Evolutionary conservation across 53 echinoderm and acorn worm genomes (phyloP).

Genomic region (Pentamera pediparva): DNA sequence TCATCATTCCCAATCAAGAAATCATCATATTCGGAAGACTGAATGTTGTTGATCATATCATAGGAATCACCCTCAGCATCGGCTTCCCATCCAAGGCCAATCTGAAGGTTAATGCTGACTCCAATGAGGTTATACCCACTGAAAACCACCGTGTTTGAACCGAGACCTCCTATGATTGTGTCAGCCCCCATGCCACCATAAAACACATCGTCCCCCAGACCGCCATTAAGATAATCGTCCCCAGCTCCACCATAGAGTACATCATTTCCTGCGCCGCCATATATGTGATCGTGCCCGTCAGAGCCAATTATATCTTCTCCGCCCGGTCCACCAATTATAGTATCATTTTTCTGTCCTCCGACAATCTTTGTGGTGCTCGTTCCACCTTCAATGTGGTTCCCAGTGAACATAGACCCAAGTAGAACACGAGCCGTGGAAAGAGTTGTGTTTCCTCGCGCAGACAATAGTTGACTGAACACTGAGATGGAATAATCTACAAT

Average conservation of each 20-base stretch:
- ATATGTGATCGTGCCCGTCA: conserved; percentile 14
- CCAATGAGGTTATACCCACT: background rate
- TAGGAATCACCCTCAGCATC: conserved; percentile 29
- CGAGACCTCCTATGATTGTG: conserved; percentile 1
- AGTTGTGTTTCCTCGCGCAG: conserved; percentile 8
- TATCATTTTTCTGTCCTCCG: conserved; percentile 5
- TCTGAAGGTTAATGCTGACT: conserved; percentile 3
- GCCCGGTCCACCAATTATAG: conserved; percentile 21
- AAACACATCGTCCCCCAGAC: conserved; percentile 11
- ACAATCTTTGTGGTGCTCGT: conserved; percentile 18
- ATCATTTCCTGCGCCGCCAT: conserved; percentile 23
- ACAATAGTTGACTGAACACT: conserved; percentile 12
- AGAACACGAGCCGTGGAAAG: conserved; percentile 10
- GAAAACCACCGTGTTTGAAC: conserved; percentile 2
- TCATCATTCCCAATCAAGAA: conserved; percentile 23
- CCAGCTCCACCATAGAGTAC: background rate
- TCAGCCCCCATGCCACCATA: background rate
- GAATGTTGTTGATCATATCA: conserved; percentile 21
- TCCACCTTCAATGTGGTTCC: conserved; percentile 25
- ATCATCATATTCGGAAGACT: conserved; percentile 25
- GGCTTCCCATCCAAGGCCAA: conserved; percentile 5
- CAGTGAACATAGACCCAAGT: conserved; percentile 18
- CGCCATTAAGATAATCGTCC: conserved; percentile 14
- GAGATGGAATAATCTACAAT: conserved; percentile 2
- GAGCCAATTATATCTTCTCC: conserved; percentile 15